Percentiles rank a stretch among this genome's conserved stretches.
These are phyloP conservation scores for Anoplopoma fimbria DNA, from an alignment of 2,113 vertebrate species.

Conservation along the genomic window DNA sequence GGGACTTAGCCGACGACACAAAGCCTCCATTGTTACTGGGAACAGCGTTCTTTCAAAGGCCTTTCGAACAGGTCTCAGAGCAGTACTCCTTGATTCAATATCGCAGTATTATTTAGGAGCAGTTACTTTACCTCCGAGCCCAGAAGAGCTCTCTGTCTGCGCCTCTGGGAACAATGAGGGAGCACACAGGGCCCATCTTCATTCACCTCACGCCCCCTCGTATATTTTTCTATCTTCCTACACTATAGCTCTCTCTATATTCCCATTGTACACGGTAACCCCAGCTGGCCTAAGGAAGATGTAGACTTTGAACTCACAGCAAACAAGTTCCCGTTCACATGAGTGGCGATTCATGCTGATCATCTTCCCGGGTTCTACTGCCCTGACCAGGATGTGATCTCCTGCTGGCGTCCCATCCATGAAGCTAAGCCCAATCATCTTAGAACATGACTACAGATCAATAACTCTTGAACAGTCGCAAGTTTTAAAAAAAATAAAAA, in stretches of 20 bases:
- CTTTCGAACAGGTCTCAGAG: conserved; percentile 77
- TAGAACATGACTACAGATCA: not conserved
- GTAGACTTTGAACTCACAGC: conserved; percentile 16
- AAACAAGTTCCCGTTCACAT: conserved; percentile 9
- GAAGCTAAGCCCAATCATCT: not conserved
- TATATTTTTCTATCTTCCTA: conserved; percentile 11
- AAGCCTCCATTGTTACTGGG: conserved; percentile 83
- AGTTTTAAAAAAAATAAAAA: too few species aligned
- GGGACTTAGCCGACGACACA: conserved; percentile 81
- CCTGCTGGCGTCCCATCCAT: not conserved
- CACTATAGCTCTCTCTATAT: not conserved
- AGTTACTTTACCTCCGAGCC: conserved; percentile 37
- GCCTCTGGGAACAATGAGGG: conserved; percentile 54
- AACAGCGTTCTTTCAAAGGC: conserved; percentile 84
- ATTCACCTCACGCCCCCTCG: conserved; percentile 29
- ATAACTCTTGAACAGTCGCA: not conserved
- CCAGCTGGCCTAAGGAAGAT: not conserved
- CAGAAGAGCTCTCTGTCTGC: conserved; percentile 23
- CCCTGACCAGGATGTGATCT: not conserved
- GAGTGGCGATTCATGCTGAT: not conserved
- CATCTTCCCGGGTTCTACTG: not conserved
- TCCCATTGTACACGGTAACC: not conserved
- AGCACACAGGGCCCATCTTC: conserved; percentile 24
- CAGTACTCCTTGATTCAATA: conserved; percentile 68
- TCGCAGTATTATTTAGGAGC: conserved; percentile 64